These are phyloP conservation scores for Halichoeres trimaculatus DNA, from an alignment of 2,113 vertebrate genomes.

Conservation along the genomic window DNA sequence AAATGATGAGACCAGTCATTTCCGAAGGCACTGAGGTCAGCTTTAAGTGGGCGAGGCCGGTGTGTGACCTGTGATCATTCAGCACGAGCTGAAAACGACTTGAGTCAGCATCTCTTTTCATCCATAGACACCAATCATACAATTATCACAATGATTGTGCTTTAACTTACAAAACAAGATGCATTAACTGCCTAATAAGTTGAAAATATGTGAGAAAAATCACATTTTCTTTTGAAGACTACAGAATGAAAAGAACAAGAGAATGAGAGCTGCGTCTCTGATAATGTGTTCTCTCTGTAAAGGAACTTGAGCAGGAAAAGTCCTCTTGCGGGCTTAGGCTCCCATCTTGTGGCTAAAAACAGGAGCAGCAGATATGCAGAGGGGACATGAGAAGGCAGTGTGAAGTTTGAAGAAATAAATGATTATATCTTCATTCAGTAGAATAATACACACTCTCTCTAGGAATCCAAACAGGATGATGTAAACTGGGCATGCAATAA, in stretches of 20 bases:
- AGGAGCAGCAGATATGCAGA: not conserved
- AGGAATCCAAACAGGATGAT: constrained; percentile 17
- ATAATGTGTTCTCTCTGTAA: not conserved
- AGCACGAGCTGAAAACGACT: not conserved
- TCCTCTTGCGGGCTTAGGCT: constrained; percentile 35
- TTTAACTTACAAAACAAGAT: no score
- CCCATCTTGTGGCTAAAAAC: constrained; percentile 71
- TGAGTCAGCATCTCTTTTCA: not conserved
- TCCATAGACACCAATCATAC: not conserved
- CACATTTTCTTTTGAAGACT: not conserved
- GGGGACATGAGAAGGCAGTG: not conserved
- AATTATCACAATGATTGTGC: not conserved
- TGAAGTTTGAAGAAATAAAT: constrained; percentile 17
- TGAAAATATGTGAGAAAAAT: not conserved
- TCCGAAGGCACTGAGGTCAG: constrained; percentile 2
- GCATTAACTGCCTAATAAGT: not conserved
- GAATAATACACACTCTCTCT: constrained; percentile 26
- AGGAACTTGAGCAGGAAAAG: constrained; percentile 6
- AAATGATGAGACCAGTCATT: constrained; percentile 3
- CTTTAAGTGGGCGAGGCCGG: not conserved
- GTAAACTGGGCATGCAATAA: not conserved
- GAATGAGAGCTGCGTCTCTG: not conserved
- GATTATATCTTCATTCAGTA: not conserved
- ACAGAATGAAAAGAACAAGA: no score
- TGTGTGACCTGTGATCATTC: not conserved